Evolutionary conservation across 2,113 vertebrate species (phyloP).

Genomic region (Pogona vitticeps): DNA sequence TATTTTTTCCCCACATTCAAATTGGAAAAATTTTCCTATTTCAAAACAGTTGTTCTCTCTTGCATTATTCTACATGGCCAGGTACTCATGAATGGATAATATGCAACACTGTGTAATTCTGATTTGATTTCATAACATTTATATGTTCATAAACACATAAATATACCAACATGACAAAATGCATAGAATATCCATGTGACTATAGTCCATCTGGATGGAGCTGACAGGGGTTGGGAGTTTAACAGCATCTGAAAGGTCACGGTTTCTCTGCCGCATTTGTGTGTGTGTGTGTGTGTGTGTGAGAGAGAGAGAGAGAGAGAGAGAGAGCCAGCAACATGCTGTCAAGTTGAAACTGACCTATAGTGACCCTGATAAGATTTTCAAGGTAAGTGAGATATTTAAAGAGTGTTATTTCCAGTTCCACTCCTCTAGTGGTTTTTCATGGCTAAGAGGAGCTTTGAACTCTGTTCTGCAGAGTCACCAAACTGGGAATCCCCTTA

Average conservation of each 20-base stretch:
- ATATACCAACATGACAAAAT: neutral
- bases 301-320: no score
- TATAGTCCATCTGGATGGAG: neutral
- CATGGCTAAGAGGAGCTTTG: no score
- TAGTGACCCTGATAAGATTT: no score
- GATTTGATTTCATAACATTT: neutral
- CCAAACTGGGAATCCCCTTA: neutral
- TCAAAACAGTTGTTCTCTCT: neutral
- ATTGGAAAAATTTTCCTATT: neutral
- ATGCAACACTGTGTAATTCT: neutral
- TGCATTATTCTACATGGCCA: neutral
- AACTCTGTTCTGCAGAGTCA: neutral
- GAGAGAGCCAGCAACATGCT: no score
- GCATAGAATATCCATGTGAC: neutral
- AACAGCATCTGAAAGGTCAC: neutral
- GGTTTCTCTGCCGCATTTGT: no score
- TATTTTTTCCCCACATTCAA: conserved; percentile 9
- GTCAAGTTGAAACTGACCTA: no score
- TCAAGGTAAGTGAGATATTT: no score
- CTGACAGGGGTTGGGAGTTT: no score
- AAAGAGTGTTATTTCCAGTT: no score
- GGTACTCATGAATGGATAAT: neutral
- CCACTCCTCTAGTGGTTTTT: no score
- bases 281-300: no score
- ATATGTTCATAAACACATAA: neutral